Evolutionary conservation across 2,797 vertebrate species (phyloP), one percentile per base, ranked within the genome.

Genomic region (Orientallactaga sibirica): DNA sequence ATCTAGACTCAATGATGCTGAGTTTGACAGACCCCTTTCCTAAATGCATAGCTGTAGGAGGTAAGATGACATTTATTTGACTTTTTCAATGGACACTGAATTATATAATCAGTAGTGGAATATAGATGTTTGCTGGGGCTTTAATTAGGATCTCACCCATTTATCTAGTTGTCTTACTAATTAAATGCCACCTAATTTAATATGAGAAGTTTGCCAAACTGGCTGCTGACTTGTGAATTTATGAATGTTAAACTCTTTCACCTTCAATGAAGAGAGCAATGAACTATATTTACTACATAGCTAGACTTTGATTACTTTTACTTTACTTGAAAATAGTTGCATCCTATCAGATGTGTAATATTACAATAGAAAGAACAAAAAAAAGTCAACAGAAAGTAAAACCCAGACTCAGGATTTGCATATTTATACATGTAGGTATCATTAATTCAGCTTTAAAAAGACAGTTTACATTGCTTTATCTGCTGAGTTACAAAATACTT

Each of bases 151-250:
- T 86, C 74, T 88, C 20, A 91, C 24, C 82, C 79, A 83, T 94
- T 80, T 18, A 41, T 85, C 66, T 91, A 64, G 55, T 94, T 89
- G 71, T 85, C 66, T 95, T 94, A 94, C 92, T 97, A 97, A 96
- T 92, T 95, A 96, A 96, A 92, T 86, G 61, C 24, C 22, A 48
- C 83, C 33, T 94, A 94, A 95, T 92, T 92, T 93, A 95, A 93
- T 89, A 84, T 68, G 82, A 90, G 25, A 92, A 84, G 73, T 92
- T 95, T 93, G 93, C 68, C 82, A 94, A 93, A 88, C 62, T 86
- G 79, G 61, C 55, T 92, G 61, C 76, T 85, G n/a, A 88, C 52
- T 96, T 96, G 80, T 92, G 82, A 92, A 94, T 87, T 91, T 93
- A 92, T 92, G 83, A 94, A 73, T 91, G 11, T 82, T 96, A 88